Evolutionary conservation across 35 echinoderm and acorn worm genomes (phyloP).

Genomic region (Eucidaris tribuloides): DNA sequence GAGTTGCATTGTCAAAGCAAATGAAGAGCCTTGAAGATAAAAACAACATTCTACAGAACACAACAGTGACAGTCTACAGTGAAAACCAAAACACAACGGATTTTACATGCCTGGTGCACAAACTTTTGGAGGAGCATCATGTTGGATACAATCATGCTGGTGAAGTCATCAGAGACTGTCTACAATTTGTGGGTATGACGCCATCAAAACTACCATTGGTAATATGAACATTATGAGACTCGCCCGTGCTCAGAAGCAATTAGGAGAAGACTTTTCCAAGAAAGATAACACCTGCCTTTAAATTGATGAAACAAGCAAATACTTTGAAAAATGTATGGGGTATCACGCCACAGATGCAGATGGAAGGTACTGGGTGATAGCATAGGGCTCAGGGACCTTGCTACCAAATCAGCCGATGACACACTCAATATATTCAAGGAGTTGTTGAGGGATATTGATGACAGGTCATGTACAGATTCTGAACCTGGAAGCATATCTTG

Average conservation of each 20-base stretch:
- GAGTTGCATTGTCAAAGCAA: neutral
- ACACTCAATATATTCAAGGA: constrained; percentile 24
- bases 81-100: neutral
- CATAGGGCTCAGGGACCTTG: neutral
- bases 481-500: neutral
- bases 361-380: constrained; percentile 16
- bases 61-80: neutral
- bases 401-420: constrained; percentile 25
- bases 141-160: neutral
- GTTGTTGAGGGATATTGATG: constrained; percentile 17
- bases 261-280: neutral
- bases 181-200: neutral
- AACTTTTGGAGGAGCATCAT: neutral
- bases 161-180: neutral
- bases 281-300: neutral
- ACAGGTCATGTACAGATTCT: neutral
- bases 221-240: neutral
- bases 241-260: neutral
- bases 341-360: neutral
- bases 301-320: neutral
- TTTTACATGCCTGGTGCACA: neutral
- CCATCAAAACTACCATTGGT: neutral
- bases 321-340: neutral
- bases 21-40: neutral
- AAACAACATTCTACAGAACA: neutral